Base-by-base conservation (phyloP, 2,797 vertebrate species). In the Propithecus deckenii region DNA sequence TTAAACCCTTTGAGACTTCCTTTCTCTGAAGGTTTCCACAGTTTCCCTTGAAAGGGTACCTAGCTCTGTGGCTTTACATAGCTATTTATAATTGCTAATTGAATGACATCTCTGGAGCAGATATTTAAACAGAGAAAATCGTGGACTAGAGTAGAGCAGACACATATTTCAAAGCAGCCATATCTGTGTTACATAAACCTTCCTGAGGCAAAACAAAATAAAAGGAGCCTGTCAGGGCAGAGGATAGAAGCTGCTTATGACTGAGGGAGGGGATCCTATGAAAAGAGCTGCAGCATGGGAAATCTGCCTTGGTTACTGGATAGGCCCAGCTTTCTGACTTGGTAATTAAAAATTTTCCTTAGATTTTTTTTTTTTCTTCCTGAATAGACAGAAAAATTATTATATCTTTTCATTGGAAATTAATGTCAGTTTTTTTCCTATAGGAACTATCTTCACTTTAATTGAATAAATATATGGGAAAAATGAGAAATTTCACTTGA, bases 41-140 rank as follows among this genome's bases (percentile, higher is more conserved):
- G 63, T 92, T 94, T 88, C 50, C 41, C 81, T 84, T 87, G 69
- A 83, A 91, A 95, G 65, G 38, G 32, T 32, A 52, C 59, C 52
- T 83, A 71, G 30, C 76, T 91, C 74, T 74, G 86, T 48, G 91
- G 43, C 38, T 65, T 50, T 76, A 46, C 14, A 72, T n/a, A 96
- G 35, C 63, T 96, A 86, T 80, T 95, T 93, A 71, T 65, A 93
- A 96, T 48, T 86, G 55, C 71, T 89, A 94, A 85, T 7, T 92
- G 46, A 96, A 84, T 25, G 46, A 32, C 72, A 72, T 72, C 89
- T 96, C 74, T 46, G 86, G 25, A 83, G 67, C 32, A 94, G 71
- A 78, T 74, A 38, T 86, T 74, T 63, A 91, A 92, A 95, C 38
- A 92, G 15, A 89, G 14, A 87, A 96, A 89, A 78, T 76, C 30